phyloP scores from a whole-genome alignment of 2,888 invertebrate species.

The Branchellion lobata region DNA sequence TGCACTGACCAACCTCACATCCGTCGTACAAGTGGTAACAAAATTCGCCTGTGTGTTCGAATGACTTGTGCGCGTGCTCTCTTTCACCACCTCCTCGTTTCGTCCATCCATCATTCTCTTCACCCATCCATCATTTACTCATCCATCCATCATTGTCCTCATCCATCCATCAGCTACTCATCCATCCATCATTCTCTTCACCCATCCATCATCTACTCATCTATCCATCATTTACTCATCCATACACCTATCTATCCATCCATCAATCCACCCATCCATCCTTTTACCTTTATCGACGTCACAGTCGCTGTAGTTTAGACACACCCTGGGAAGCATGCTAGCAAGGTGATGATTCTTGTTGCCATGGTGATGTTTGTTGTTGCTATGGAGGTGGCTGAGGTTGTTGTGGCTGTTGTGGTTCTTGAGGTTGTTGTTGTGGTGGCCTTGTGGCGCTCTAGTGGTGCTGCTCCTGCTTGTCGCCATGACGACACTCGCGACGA shows the following conservation, averaged over 20 bases:
- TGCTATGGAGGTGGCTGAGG: neutral
- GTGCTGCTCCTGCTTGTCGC: neutral
- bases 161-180: too few relatives aligned
- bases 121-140: too few relatives aligned
- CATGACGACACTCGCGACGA: neutral
- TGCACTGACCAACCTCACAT: slow-evolving; percentile 49
- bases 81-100: too few relatives aligned
- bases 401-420: neutral
- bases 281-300: slow-evolving; percentile 11
- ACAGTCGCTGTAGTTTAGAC: slow-evolving; percentile 9
- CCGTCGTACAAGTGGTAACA: slow-evolving; percentile 51
- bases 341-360: neutral
- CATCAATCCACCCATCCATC: neutral
- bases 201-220: too few relatives aligned
- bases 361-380: neutral
- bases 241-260: too few relatives aligned
- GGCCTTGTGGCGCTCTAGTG: neutral
- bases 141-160: too few relatives aligned
- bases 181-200: too few relatives aligned
- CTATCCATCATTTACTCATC: too few relatives aligned
- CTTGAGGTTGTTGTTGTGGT: neutral
- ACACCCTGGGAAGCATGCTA: neutral
- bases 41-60: slow-evolving; percentile 38
- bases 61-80: neutral
- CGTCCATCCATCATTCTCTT: too few relatives aligned